phyloP scores from a whole-genome alignment of 2,888 invertebrate species.

The Merodon equestris region DNA sequence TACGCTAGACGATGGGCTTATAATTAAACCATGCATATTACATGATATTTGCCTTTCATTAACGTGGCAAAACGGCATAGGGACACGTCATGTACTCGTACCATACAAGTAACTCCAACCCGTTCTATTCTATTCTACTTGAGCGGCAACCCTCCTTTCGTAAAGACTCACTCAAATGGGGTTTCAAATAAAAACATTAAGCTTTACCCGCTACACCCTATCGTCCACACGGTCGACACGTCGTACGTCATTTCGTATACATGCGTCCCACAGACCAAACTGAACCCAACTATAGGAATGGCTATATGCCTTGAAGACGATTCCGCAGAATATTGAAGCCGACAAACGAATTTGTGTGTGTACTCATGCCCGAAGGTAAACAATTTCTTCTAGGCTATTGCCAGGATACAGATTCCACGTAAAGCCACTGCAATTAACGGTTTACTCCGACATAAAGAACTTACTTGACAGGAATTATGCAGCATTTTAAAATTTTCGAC shows the following conservation, averaged over 20 bases:
- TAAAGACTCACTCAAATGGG: conserved; percentile 26
- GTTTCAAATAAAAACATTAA: conserved; percentile 31
- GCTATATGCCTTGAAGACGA: too few relatives aligned
- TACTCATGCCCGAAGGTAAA: conserved; percentile 37
- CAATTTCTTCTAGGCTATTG: conserved; percentile 46
- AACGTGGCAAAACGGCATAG: conserved; percentile 57
- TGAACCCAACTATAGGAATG: too few relatives aligned
- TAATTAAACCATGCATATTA: conserved; percentile 67
- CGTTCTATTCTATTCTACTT: too few relatives aligned
- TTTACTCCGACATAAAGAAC: conserved; percentile 44
- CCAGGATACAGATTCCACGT: conserved; percentile 50
- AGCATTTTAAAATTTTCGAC: conserved; percentile 8
- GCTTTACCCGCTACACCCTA: too few relatives aligned
- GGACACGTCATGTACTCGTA: conserved; percentile 64
- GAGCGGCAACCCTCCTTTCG: conserved; percentile 12
- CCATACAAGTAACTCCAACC: too few relatives aligned
- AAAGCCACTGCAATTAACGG: conserved; percentile 54
- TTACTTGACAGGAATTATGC: conserved; percentile 37
- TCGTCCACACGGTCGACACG: too few relatives aligned
- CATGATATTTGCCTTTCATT: conserved; percentile 64
- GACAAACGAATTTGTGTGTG: conserved; percentile 34
- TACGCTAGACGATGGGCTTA: conserved; percentile 60
- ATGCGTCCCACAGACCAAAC: too few relatives aligned
- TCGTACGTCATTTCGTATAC: conserved; percentile 14
- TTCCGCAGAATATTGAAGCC: conserved; percentile 31